Evolutionary conservation across 2,797 vertebrate species (phyloP).

Genomic region (Oophaga sylvatica): DNA sequence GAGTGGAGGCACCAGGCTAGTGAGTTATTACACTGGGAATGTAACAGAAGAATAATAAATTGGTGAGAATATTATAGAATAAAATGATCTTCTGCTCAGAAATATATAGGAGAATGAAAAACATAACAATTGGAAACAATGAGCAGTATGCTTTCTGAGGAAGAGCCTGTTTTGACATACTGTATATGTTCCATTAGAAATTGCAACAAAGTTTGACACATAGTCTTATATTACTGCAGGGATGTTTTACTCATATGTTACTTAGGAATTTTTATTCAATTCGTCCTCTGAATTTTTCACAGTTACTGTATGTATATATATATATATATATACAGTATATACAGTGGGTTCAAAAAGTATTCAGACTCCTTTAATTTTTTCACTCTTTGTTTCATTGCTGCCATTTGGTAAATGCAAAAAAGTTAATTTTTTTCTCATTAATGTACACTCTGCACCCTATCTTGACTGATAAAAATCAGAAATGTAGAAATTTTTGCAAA

Average conservation of each 20-base stretch:
- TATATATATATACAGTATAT: too few relatives aligned
- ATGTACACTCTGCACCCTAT: too few relatives aligned
- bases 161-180: neutral
- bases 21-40: slow-evolving; percentile 55
- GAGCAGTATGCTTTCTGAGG: neutral
- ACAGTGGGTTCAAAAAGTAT: too few relatives aligned
- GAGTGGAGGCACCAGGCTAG: slow-evolving; percentile 46
- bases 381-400: too few relatives aligned
- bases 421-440: too few relatives aligned
- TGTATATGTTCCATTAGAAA: neutral
- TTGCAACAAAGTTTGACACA: neutral
- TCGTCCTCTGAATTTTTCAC: neutral
- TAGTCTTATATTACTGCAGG: neutral
- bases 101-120: slow-evolving; percentile 22
- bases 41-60: slow-evolving; percentile 53
- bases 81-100: slow-evolving; percentile 30
- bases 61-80: slow-evolving; percentile 32
- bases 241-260: neutral
- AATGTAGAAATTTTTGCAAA: too few relatives aligned
- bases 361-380: too few relatives aligned
- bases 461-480: too few relatives aligned
- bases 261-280: neutral
- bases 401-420: too few relatives aligned
- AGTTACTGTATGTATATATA: too few relatives aligned
- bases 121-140: neutral